These are phyloP conservation scores for Meloidogyne floridensis DNA, from an alignment of 1,140 invertebrate genomes.

Conservation along the genomic window DNA sequence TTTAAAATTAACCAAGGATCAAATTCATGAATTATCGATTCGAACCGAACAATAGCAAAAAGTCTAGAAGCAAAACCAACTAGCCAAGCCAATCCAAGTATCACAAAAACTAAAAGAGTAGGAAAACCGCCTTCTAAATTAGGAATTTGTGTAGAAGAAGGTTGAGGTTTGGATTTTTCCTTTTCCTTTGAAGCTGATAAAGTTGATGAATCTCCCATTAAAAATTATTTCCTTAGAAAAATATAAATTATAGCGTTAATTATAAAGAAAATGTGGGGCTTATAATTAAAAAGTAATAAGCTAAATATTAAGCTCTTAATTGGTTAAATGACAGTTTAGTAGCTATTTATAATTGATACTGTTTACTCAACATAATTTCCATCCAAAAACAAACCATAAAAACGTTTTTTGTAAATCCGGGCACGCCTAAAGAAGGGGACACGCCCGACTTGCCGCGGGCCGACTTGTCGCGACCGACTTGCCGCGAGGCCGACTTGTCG, in stretches of 20 bases:
- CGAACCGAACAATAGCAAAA: slow-evolving; percentile 97
- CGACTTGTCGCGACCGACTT: no score
- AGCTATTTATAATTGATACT: no score
- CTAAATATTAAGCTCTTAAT: no score
- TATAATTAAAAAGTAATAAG: background rate
- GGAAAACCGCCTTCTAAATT: background rate
- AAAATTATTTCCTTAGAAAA: background rate
- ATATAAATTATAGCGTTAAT: background rate
- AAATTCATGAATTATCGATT: slow-evolving; percentile 99
- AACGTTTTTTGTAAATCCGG: no score
- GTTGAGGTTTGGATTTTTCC: slow-evolving; percentile 13
- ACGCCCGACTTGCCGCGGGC: no score
- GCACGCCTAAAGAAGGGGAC: background rate
- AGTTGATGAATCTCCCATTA: slow-evolving; percentile 15
- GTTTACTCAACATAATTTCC: no score
- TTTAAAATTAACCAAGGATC: slow-evolving; percentile 85
- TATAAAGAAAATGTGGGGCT: background rate
- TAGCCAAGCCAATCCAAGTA: slow-evolving; percentile 90
- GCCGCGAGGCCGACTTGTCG: no score
- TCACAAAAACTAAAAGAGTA: slow-evolving; percentile 73
- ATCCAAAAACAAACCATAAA: no score
- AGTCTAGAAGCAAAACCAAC: slow-evolving; percentile 94
- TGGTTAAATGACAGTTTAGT: no score
- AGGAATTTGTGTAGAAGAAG: background rate
- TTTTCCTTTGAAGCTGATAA: slow-evolving; percentile 10